These are phyloP conservation scores for Pseudopodoces humilis DNA, from an alignment of 2,113 vertebrate species.

Conservation along the genomic window DNA sequence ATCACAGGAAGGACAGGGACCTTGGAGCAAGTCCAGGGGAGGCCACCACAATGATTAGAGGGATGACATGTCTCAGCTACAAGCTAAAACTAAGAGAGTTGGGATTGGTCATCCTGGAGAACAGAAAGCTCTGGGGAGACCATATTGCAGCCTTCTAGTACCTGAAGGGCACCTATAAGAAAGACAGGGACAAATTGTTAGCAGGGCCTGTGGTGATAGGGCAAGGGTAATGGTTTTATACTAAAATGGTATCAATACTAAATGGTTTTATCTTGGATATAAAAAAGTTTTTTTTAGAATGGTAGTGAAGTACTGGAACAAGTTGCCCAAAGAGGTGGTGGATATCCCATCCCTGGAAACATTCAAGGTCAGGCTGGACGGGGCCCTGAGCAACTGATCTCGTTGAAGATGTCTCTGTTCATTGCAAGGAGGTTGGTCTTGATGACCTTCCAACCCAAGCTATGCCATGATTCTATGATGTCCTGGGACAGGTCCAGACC, in stretches of 20 bases:
- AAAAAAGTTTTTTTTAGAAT: neutral
- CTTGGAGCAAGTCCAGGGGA: neutral
- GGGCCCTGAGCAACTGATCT: neutral
- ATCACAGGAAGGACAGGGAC: accelerated
- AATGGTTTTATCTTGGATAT: neutral
- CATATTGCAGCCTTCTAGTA: neutral
- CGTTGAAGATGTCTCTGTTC: neutral
- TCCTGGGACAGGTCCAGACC: neutral
- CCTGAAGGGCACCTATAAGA: neutral
- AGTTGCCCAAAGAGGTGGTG: neutral
- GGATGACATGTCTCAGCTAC: neutral
- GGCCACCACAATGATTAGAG: neutral
- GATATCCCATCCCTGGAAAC: neutral
- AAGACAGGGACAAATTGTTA: neutral
- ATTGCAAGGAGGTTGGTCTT: neutral
- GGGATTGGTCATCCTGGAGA: neutral
- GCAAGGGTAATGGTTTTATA: neutral
- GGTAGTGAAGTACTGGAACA: neutral
- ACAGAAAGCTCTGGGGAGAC: neutral
- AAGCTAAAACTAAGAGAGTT: neutral
- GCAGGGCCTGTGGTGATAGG: neutral
- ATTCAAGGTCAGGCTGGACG: neutral
- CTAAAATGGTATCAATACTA: neutral
- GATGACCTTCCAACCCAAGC: neutral
- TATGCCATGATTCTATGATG: neutral